These are phyloP conservation scores for Microcebus murinus DNA, from an alignment of 2,113 vertebrate species.

Conservation along the genomic window DNA sequence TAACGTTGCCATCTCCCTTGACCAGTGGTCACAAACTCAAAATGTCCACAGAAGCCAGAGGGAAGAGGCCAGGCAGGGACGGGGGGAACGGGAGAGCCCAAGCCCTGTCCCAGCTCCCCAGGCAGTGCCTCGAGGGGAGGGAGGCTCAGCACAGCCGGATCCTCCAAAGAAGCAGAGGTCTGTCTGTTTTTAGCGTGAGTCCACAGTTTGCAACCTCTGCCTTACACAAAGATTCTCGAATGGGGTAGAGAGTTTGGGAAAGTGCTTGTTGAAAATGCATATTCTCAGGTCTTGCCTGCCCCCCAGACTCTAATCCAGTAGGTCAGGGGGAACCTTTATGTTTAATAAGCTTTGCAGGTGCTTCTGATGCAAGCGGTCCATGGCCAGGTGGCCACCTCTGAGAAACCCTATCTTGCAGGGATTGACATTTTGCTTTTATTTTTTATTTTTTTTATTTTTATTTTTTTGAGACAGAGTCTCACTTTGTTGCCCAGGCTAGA, in stretches of 20 bases:
- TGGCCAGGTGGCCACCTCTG: neutral
- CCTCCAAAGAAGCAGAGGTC: neutral
- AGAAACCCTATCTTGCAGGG: neutral
- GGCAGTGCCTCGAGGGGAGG: neutral
- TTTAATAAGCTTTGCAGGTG: neutral
- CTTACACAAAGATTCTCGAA: neutral
- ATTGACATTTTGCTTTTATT: neutral
- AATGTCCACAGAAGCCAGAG: neutral
- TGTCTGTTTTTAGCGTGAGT: neutral
- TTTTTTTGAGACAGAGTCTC: too few relatives aligned
- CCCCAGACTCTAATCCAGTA: neutral
- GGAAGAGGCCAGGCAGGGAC: neutral
- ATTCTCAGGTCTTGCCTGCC: neutral
- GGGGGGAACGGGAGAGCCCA: neutral
- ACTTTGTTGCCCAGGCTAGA: too few relatives aligned
- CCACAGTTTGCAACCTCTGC: neutral
- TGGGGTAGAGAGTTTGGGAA: neutral
- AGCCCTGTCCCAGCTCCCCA: neutral
- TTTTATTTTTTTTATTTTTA: too few relatives aligned
- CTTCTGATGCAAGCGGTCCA: neutral
- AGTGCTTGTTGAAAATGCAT: neutral
- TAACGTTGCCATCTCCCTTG: neutral
- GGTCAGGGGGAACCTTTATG: neutral
- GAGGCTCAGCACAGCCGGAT: rapidly evolving
- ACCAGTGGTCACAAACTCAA: neutral